These are phyloP conservation scores for Branchellion lobata DNA, from an alignment of 2,888 invertebrate species.

Conservation along the genomic window DNA sequence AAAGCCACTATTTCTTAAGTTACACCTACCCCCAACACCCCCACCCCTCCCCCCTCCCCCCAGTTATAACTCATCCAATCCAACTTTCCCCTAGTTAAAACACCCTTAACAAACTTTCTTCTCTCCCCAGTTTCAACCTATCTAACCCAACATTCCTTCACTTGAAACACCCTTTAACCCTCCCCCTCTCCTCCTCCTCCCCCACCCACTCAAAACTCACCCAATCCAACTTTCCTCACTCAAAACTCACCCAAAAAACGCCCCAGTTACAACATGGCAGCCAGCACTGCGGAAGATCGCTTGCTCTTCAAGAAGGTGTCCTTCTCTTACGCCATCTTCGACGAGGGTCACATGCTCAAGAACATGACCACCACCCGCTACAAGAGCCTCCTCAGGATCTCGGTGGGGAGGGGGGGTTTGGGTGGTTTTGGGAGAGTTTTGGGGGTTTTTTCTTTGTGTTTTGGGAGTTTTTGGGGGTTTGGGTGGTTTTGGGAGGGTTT, in stretches of 20 bases:
- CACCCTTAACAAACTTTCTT: too few species aligned
- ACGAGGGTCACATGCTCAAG: slow-evolving; percentile 96
- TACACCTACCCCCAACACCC: too few species aligned
- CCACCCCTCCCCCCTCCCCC: too few species aligned
- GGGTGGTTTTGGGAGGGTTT: background rate
- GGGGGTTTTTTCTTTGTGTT: slow-evolving; percentile 19
- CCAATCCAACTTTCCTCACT: too few species aligned
- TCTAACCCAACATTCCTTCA: too few species aligned
- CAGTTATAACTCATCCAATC: too few species aligned
- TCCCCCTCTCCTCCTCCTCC: too few species aligned
- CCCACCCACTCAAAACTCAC: too few species aligned
- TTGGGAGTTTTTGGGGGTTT: background rate
- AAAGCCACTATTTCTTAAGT: too few species aligned
- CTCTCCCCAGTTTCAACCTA: slow-evolving; percentile 68
- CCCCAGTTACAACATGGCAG: slow-evolving; percentile 72
- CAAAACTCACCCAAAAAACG: too few species aligned
- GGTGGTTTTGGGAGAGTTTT: background rate
- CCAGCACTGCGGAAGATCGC: slow-evolving; percentile 82
- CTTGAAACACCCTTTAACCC: too few species aligned
- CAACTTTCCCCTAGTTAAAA: too few species aligned
- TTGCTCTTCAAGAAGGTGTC: slow-evolving; percentile 80
- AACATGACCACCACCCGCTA: slow-evolving; percentile 92
- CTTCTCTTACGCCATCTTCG: slow-evolving; percentile 89
- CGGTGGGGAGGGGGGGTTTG: slow-evolving; percentile 64
- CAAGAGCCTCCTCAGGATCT: slow-evolving; percentile 81